Percentiles rank a stretch among this genome's conserved stretches.
Evolutionary conservation across 1,140 invertebrate species (phyloP).

Genomic region (Papilio helenus): DNA sequence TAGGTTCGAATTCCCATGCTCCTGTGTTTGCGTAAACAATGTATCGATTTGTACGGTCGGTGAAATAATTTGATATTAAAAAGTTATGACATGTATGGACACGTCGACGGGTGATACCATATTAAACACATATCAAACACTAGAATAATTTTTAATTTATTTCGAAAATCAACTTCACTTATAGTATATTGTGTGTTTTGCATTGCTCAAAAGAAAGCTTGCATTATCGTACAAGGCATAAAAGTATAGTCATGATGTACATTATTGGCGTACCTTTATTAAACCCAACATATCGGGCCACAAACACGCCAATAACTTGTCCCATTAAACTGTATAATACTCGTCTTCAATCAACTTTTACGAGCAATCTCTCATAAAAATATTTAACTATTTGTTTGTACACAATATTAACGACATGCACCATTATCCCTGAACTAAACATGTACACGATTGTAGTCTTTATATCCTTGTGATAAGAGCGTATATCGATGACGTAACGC

Average conservation of each 20-base stretch:
- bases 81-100: conserved; percentile 71
- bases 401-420: conserved; percentile 74
- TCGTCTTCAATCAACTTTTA: conserved; percentile 79
- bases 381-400: conserved; percentile 81
- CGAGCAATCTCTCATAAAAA: conserved; percentile 77
- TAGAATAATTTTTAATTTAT: background rate
- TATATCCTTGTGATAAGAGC: conserved; percentile 47
- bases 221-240: background rate
- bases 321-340: conserved; percentile 69
- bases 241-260: conserved; percentile 15
- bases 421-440: conserved; percentile 53
- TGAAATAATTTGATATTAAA: conserved; percentile 67
- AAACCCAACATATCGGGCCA: conserved; percentile 54
- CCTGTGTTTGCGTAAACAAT: conserved; percentile 54
- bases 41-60: conserved; percentile 73
- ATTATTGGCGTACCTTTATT: conserved; percentile 58
- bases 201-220: background rate
- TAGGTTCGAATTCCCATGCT: conserved; percentile 77
- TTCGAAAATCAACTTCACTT: too few species aligned
- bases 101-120: conserved; percentile 69
- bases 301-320: conserved; percentile 61
- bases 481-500: conserved; percentile 22
- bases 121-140: conserved; percentile 60
- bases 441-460: conserved; percentile 50
- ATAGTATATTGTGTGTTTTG: background rate